These are phyloP conservation scores for Antigone vipio DNA, from an alignment of 2,113 vertebrate species.

Conservation along the genomic window DNA sequence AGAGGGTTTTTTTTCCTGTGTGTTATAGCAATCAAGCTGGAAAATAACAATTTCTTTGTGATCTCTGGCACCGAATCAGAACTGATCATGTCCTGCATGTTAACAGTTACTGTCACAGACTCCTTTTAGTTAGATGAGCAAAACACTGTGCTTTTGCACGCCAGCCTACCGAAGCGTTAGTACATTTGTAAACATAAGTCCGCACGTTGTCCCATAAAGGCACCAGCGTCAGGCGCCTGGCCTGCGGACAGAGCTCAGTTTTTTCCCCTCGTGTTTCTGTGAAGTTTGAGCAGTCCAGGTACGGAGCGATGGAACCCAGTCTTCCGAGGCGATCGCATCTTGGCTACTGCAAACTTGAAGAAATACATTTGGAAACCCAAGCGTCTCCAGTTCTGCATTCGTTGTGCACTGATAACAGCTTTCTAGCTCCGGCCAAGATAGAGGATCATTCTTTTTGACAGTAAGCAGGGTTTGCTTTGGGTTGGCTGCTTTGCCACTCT, in stretches of 20 bases:
- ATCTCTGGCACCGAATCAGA: neutral
- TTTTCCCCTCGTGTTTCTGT: neutral
- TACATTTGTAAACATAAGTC: neutral
- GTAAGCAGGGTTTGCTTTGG: neutral
- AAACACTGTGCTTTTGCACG: neutral
- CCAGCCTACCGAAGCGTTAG: neutral
- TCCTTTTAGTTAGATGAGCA: neutral
- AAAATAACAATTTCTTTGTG: neutral
- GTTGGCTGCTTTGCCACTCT: neutral
- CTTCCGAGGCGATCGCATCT: neutral
- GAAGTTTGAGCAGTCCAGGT: neutral
- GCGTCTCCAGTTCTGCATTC: neutral
- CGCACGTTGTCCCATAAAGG: rapidly evolving
- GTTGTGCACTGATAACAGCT: neutral
- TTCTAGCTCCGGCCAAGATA: neutral
- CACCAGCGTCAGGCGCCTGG: neutral
- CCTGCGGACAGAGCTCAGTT: neutral
- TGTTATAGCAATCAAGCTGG: neutral
- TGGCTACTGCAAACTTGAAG: neutral
- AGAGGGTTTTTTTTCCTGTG: neutral
- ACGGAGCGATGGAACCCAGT: neutral
- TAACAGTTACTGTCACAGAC: neutral
- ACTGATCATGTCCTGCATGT: neutral
- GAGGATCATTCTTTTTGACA: neutral
- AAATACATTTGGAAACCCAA: neutral